Percentiles rank a stretch among this genome's conserved stretches.
These are phyloP conservation scores for Metellina segmentata DNA, from an alignment of 2,888 invertebrate genomes.

Conservation along the genomic window DNA sequence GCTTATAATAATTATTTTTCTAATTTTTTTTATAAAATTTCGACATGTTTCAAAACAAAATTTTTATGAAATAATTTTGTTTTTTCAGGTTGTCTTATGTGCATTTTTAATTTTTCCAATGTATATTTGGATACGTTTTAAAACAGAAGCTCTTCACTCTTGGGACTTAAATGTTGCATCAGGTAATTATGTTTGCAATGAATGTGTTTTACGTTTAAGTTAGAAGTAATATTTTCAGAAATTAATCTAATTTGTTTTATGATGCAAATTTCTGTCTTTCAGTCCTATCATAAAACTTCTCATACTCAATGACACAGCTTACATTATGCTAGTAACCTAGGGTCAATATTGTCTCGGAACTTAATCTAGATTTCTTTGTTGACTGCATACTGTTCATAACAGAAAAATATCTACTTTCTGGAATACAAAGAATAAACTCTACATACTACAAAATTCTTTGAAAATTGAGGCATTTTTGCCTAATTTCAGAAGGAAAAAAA, in stretches of 20 bases:
- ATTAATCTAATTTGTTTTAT: background rate
- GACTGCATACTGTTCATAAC: too few relatives aligned
- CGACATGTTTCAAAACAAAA: background rate
- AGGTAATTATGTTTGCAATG: conserved; percentile 41
- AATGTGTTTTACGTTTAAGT: background rate
- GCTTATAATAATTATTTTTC: too few relatives aligned
- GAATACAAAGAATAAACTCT: too few relatives aligned
- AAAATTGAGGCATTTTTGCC: too few relatives aligned
- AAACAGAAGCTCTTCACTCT: conserved; percentile 70
- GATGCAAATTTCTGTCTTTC: background rate
- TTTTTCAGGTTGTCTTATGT: conserved; percentile 76
- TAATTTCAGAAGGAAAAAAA: too few relatives aligned
- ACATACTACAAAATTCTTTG: background rate
- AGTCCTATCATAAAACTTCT: too few relatives aligned
- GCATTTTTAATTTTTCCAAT: conserved; percentile 78
- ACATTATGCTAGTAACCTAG: background rate
- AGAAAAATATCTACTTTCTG: too few relatives aligned
- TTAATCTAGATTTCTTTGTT: too few relatives aligned
- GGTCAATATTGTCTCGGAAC: background rate
- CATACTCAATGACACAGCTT: too few relatives aligned
- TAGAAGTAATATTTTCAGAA: background rate
- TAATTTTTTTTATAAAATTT: background rate
- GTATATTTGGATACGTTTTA: conserved; percentile 78
- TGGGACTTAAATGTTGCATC: conserved; percentile 60
- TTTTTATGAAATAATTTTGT: background rate